Evolutionary conservation across 1,140 invertebrate species (phyloP).

Genomic region (Drosophila bipectinata): DNA sequence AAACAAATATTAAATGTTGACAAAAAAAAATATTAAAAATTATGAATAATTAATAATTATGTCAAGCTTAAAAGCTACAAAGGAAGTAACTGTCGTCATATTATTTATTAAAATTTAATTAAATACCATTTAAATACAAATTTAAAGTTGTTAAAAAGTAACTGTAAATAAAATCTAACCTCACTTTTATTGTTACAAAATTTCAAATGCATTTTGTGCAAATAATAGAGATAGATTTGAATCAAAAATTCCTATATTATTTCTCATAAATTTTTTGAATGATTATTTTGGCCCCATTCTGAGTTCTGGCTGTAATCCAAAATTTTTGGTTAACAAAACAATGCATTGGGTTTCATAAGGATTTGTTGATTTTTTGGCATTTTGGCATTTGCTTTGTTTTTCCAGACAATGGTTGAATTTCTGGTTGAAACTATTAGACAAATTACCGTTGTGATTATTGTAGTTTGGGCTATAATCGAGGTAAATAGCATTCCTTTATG

Average conservation of each 20-base stretch:
- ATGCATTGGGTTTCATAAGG: too few relatives aligned
- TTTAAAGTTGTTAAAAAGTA: background rate
- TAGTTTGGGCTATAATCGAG: conserved; percentile 5
- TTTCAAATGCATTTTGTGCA: background rate
- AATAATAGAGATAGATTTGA: background rate
- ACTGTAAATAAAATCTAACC: background rate
- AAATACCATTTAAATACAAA: background rate
- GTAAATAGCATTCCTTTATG: conserved; percentile 13
- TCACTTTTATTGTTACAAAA: background rate
- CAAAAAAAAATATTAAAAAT: background rate
- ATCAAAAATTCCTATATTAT: background rate
- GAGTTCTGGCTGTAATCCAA: too few relatives aligned
- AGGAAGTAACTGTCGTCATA: background rate
- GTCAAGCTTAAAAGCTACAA: background rate
- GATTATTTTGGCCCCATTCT: background rate
- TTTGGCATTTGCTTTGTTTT: conserved; percentile 3
- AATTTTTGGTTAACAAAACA: too few relatives aligned
- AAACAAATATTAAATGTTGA: background rate
- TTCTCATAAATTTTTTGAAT: background rate
- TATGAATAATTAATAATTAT: background rate
- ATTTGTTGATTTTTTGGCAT: background rate
- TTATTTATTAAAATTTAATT: background rate
- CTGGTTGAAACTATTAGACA: conserved; percentile 17
- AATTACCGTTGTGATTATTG: conserved; percentile 30
- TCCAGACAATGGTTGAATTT: conserved; percentile 13